Conservation (phyloP, 2,888 invertebrate genomes). For the Aspidiotus destructor region DNA sequence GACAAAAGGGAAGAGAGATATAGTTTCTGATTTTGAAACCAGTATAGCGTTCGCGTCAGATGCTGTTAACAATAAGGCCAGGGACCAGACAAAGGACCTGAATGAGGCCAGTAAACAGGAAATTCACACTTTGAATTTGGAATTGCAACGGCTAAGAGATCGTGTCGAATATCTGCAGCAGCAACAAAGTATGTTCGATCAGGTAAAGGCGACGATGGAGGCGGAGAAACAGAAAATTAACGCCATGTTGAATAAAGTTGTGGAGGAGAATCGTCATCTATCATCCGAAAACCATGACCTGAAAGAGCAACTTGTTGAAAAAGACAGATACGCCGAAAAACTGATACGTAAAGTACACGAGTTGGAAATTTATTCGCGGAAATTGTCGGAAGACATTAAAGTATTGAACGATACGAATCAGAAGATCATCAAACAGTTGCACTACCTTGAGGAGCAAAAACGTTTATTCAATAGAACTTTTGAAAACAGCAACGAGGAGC, state of each 20-base stretch:
- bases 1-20: no score
- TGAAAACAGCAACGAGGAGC: no score
- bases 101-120: neutral
- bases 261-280: neutral
- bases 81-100: no score
- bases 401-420: slow-evolving; percentile 21
- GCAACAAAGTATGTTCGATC: neutral
- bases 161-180: neutral
- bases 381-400: slow-evolving; percentile 18
- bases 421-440: slow-evolving; percentile 13
- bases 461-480: neutral
- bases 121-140: neutral
- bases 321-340: neutral
- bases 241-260: neutral
- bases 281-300: neutral
- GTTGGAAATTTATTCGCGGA: neutral
- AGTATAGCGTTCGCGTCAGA: no score
- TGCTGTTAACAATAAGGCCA: no score
- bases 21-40: no score
- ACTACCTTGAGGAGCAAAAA: neutral
- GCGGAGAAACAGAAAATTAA: neutral
- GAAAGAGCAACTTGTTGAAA: neutral
- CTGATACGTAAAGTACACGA: neutral
- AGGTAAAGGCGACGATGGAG: neutral
- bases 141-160: neutral